Base-by-base conservation (phyloP, 2,113 vertebrate species). In the Oreochromis tanganicae region DNA sequence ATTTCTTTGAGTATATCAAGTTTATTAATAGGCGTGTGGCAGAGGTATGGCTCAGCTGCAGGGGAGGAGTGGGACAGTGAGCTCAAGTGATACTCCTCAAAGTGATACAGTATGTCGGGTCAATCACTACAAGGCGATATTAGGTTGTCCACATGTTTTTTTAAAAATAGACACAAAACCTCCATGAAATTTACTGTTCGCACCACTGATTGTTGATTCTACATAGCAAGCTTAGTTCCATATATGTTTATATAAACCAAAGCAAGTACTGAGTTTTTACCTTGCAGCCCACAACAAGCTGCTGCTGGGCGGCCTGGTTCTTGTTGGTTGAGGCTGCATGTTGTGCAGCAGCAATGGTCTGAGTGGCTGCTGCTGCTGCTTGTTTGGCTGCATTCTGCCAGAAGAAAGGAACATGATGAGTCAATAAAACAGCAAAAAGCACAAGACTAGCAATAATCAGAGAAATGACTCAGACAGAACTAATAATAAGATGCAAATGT, bases 211-310 rank as follows among this genome's bases (percentile, higher is more conserved):
- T 52, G 43, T 17, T 75, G 71, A 75, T 48, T 75, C 41, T 10
- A 75, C 43, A 19, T 19, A 75, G 14, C 24, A 29, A 19, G 24
- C 21, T 48, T 27, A 29, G 43, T 78, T 32, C 43, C 16, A 50
- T 50, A 16, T 78, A 50, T 78, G 73, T 78, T 78, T 52, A 52
- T 50, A 34, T n/a, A 34, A 78, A 78, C 6, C 73, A 78, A 48
- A 32, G 52, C 17, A 84, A 81, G 59, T 19, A 78, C 55, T 14
- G 50, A 21, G 29, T n/a, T 43, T 92, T 93, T 87, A 99, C 98
- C 98, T 99, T 99, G 95, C 98, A 99, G 96, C 98, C 98, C 95
- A 99, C 98, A 21, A 98, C 98, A 2, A 99, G 97, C 86, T 98
- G 97, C 90, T 99, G 98, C 2, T 98, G 97, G 2, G 97, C 97